phyloP scores from a whole-genome alignment of 2,113 vertebrate species.

The Hiodon alosoides region DNA sequence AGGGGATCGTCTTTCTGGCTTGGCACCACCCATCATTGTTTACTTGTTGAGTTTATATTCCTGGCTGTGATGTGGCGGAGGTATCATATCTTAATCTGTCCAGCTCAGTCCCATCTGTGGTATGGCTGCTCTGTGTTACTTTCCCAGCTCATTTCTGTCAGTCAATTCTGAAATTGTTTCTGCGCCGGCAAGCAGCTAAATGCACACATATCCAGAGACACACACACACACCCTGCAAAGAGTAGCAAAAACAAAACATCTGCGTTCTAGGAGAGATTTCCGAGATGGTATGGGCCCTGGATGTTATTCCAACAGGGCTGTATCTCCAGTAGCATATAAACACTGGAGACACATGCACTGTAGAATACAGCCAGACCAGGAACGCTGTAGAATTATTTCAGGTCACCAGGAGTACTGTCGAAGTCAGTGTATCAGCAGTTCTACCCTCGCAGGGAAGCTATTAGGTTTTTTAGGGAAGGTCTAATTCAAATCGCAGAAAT shows the following conservation, averaged over 20 bases:
- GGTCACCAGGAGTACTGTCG: not conserved
- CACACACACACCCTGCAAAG: not conserved
- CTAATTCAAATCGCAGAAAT: too few relatives aligned
- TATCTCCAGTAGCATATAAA: conserved; percentile 87
- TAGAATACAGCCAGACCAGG: conserved; percentile 93
- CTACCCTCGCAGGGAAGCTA: too few relatives aligned
- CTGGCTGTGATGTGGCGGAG: too few relatives aligned
- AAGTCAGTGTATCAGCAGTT: not conserved
- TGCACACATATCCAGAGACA: not conserved
- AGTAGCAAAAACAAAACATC: not conserved
- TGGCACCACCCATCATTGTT: too few relatives aligned
- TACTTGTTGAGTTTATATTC: too few relatives aligned
- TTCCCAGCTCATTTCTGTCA: too few relatives aligned
- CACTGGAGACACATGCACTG: conserved; percentile 99
- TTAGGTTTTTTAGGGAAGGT: too few relatives aligned
- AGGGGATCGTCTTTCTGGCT: too few relatives aligned
- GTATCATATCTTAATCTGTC: too few relatives aligned
- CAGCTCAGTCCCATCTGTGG: too few relatives aligned
- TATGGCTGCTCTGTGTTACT: too few relatives aligned
- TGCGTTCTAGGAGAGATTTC: not conserved
- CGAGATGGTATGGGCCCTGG: conserved; percentile 58
- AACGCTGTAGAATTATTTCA: not conserved
- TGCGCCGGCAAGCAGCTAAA: not conserved
- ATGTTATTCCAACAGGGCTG: conserved; percentile 98
- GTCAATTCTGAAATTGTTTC: too few relatives aligned